Percentiles rank a stretch among this genome's conserved stretches.
Evolutionary conservation across 1,140 invertebrate genomes (phyloP).

Genomic region (Drosophila orosa): DNA sequence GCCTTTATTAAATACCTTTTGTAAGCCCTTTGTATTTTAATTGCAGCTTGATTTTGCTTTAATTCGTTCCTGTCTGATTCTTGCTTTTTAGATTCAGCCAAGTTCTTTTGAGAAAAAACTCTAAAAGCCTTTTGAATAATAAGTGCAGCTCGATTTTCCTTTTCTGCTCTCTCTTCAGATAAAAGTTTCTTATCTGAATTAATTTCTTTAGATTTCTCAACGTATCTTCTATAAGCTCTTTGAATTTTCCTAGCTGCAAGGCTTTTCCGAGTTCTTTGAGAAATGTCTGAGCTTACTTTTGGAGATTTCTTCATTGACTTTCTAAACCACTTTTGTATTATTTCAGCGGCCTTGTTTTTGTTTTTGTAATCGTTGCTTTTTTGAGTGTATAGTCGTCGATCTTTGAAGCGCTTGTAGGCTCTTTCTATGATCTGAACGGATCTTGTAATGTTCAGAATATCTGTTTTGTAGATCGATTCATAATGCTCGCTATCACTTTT

Average conservation of each 20-base stretch:
- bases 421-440: slow-evolving; percentile 52
- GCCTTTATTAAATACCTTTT: slow-evolving; percentile 11
- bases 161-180: not conserved
- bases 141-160: slow-evolving; percentile 8
- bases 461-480: not conserved
- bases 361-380: not conserved
- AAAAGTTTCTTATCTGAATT: not conserved
- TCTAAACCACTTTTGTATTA: slow-evolving; percentile 34
- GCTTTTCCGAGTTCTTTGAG: not conserved
- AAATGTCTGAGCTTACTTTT: not conserved
- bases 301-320: not conserved
- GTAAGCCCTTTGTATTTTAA: slow-evolving; percentile 29
- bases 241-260: slow-evolving; percentile 57
- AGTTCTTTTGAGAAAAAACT: slow-evolving; percentile 7
- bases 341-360: slow-evolving; percentile 6
- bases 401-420: slow-evolving; percentile 27
- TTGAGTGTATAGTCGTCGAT: not conserved
- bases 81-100: not conserved
- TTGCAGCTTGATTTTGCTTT: slow-evolving; percentile 8
- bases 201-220: not conserved
- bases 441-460: slow-evolving; percentile 10
- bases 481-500: not conserved
- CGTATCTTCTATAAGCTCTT: slow-evolving; percentile 32
- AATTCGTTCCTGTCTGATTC: not conserved
- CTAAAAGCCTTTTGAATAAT: slow-evolving; percentile 39